Base-by-base conservation (phyloP, 2,113 vertebrate genomes). In the Ornithorhynchus anatinus region DNA sequence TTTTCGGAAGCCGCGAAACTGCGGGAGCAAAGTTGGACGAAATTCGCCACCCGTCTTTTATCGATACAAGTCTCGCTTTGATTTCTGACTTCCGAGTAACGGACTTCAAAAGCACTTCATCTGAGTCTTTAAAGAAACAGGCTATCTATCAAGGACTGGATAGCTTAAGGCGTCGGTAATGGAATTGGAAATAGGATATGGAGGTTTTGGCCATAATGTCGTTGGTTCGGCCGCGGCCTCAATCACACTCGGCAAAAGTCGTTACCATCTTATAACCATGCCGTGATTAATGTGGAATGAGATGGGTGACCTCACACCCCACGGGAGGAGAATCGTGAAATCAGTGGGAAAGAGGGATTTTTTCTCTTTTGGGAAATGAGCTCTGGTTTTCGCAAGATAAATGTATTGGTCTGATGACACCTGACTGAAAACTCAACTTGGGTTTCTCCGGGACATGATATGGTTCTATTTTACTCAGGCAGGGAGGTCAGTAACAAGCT, bases 61-160 rank as follows among this genome's bases (percentile, higher is more conserved):
- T 68, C 61, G 77, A 54, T 52, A 62, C 61, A 68, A 63, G 29
- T 8, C 39, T 27, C 10, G 17, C n/a, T 10, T 67, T 76, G 70
- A 60, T 64, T 79, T 86, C 23, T 63, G 11, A 1, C 23, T 72
- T 72, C 43, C 42, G 38, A 4, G 15, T 69, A 44, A 17, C n/a
- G 37, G 36, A 12, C 27, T 54, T 8, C 37, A 27, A 74, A 15
- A 80, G 59, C 37, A 71, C 7, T 32, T 13, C 22, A 22, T 45
- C 63, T 70, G 19, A 56, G 20, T 45, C 25, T 82, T 67, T 40
- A 42, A 57, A 59, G 13, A 35, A 19, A 54, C 22, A 56, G 5
- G 15, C 4, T 56, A 1, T 16, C 1, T n/a, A 23, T 32, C 13
- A 16, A 13, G 19, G 65, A 56, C 11, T 44, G 67, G 53, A 66